Evolutionary conservation across 30 jellyfish, hydroid and myxozoan species (phyloP).

Genomic region (Pelagia noctiluca): DNA sequence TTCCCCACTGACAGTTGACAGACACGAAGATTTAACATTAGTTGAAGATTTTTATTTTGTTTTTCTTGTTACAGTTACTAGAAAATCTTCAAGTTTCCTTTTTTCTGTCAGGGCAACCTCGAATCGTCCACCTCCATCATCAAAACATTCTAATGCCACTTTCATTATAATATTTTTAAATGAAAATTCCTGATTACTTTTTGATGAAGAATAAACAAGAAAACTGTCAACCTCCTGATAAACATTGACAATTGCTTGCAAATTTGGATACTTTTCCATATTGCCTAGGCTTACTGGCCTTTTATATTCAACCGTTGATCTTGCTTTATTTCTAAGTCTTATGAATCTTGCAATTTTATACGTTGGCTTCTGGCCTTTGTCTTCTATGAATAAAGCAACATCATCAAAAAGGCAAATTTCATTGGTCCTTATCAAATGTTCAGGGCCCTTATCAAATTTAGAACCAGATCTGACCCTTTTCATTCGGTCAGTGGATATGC

Average conservation of each 20-base stretch:
- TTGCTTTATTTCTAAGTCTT: slow-evolving; percentile 27
- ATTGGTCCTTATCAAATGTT: slow-evolving; percentile 5
- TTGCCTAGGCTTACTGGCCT: slow-evolving; percentile 12
- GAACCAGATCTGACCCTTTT: slow-evolving; percentile 32
- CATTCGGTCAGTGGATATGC: slow-evolving; percentile 30
- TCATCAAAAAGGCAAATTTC: slow-evolving; percentile 43
- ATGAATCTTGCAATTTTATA: slow-evolving; percentile 17
- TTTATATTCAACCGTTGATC: slow-evolving; percentile 16
- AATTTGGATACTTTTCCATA: slow-evolving; percentile 31
- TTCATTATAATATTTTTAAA: slow-evolving; percentile 25
- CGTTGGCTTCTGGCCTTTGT: slow-evolving; percentile 18
- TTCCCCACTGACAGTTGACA: too few relatives aligned
- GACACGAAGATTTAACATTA: too few relatives aligned
- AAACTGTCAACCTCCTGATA: not conserved
- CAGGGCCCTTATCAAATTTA: slow-evolving; percentile 6
- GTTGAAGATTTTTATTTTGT: too few relatives aligned
- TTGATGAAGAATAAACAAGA: not conserved
- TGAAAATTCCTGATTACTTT: not conserved
- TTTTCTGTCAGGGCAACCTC: too few relatives aligned
- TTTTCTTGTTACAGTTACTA: too few relatives aligned
- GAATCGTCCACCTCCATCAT: slow-evolving; percentile 27
- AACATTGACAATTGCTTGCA: not conserved
- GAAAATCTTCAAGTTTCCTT: too few relatives aligned
- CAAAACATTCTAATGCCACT: slow-evolving; percentile 17
- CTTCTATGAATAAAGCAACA: slow-evolving; percentile 32